Conservation (phyloP, 2,888 invertebrate genomes). For the Lysandra bellargus region DNA sequence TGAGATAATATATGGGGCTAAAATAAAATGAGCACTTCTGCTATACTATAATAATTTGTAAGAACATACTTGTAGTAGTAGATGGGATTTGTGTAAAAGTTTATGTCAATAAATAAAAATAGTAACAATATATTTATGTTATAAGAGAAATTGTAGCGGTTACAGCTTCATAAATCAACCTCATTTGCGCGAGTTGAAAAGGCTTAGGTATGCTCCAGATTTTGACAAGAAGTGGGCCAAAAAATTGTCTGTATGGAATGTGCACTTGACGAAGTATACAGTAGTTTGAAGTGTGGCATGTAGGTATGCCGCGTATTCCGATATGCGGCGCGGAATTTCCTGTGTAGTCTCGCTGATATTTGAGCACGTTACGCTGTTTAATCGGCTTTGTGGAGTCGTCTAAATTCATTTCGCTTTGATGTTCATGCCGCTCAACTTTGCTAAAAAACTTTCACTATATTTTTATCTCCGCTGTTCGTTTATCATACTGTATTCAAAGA, state of each 20-base stretch:
- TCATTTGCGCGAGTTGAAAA: neutral
- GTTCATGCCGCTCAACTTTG: slow-evolving; percentile 19
- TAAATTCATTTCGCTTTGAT: slow-evolving; percentile 30
- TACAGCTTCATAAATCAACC: neutral
- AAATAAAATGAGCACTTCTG: neutral
- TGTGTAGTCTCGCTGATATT: slow-evolving; percentile 2
- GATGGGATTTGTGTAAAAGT: neutral
- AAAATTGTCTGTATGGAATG: slow-evolving; percentile 12
- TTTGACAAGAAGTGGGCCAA: slow-evolving; percentile 1
- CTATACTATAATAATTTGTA: too few species aligned
- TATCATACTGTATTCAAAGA: slow-evolving; percentile 1
- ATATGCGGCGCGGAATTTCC: slow-evolving; percentile 21
- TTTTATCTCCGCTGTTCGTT: slow-evolving; percentile 17
- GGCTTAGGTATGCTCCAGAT: neutral
- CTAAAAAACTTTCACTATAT: slow-evolving; percentile 17
- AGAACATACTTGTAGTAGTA: too few species aligned
- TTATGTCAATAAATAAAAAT: neutral
- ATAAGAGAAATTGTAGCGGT: neutral
- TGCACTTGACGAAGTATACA: neutral
- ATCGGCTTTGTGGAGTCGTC: slow-evolving; percentile 26
- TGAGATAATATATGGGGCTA: neutral
- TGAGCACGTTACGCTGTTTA: slow-evolving; percentile 19
- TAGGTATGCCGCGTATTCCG: neutral
- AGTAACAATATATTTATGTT: neutral
- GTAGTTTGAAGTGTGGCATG: neutral